phyloP scores from a whole-genome alignment of 2,113 vertebrate genomes.

The Ceyx cyanopectus region DNA sequence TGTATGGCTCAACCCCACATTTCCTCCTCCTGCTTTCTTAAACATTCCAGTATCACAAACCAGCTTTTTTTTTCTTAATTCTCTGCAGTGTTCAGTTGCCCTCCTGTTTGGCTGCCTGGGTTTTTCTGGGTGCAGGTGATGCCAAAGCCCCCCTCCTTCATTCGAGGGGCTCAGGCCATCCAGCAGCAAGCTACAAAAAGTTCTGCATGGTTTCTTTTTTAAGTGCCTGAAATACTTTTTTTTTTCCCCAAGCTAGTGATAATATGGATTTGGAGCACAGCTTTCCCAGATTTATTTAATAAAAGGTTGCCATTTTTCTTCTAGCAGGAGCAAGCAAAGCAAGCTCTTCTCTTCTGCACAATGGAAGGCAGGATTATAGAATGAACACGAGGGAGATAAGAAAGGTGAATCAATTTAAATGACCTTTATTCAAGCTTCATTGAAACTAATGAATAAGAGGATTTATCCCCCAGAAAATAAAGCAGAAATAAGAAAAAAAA shows the following conservation, averaged over 20 bases:
- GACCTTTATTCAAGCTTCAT: conserved; percentile 74
- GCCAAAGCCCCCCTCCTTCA: not conserved
- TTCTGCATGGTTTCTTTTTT: not conserved
- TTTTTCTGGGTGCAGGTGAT: not conserved
- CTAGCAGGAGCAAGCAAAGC: conserved; percentile 44
- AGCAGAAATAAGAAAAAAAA: conserved; percentile 53
- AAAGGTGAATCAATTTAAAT: conserved; percentile 74
- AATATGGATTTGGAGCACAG: conserved; percentile 64
- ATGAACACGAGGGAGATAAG: conserved; percentile 62
- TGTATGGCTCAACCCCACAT: not conserved
- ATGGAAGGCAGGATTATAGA: conserved; percentile 68
- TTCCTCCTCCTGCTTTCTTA: not conserved
- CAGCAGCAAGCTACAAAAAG: conserved; percentile 2
- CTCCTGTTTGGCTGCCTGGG: not conserved
- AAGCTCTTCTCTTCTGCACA: conserved; percentile 52
- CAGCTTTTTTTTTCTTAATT: not conserved
- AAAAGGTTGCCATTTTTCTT: conserved; percentile 67
- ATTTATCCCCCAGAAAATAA: conserved; percentile 71
- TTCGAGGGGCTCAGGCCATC: not conserved
- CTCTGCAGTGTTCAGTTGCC: not conserved
- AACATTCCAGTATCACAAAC: not conserved
- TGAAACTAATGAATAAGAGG: conserved; percentile 76
- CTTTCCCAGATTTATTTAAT: conserved; percentile 68
- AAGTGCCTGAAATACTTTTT: conserved; percentile 50
- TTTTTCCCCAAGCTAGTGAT: conserved; percentile 21